Evolutionary conservation across 2,888 invertebrate genomes (phyloP).

Genomic region (Dermolepida albohirtum): DNA sequence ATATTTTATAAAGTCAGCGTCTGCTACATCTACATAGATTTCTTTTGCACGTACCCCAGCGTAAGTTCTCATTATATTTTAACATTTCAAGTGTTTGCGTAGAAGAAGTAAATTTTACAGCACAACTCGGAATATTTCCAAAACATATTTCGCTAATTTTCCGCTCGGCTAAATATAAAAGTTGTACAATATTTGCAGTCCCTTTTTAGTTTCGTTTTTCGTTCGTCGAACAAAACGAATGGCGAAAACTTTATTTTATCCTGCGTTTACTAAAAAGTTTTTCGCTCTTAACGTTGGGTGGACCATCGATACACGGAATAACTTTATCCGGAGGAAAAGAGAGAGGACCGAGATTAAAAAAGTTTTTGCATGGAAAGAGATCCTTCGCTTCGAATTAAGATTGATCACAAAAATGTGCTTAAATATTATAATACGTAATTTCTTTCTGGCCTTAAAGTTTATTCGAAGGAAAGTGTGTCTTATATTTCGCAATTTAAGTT

Average conservation of each 20-base stretch:
- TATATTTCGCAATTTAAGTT: not conserved
- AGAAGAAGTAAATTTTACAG: slow-evolving; percentile 18
- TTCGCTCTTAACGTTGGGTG: slow-evolving; percentile 16
- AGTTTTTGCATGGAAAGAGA: slow-evolving; percentile 25
- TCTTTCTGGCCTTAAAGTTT: not conserved
- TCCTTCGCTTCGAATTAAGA: slow-evolving; percentile 16
- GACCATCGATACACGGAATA: slow-evolving; percentile 29
- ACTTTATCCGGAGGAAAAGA: slow-evolving; percentile 17
- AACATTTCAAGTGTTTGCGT: slow-evolving; percentile 17
- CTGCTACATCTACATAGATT: slow-evolving; percentile 31
- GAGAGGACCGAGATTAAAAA: slow-evolving; percentile 30
- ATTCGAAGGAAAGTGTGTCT: not conserved
- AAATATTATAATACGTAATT: slow-evolving; percentile 14
- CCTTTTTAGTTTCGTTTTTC: slow-evolving; percentile 24
- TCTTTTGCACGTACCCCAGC: slow-evolving; percentile 16
- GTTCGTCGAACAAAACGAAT: slow-evolving; percentile 10
- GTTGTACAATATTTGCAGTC: slow-evolving; percentile 23
- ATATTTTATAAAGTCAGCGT: slow-evolving; percentile 36
- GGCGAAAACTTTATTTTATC: slow-evolving; percentile 32
- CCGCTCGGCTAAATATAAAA: slow-evolving; percentile 18
- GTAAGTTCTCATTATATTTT: slow-evolving; percentile 31
- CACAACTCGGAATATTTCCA: slow-evolving; percentile 22
- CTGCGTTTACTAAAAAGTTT: slow-evolving; percentile 29
- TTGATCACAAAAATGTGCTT: slow-evolving; percentile 8
- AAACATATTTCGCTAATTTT: slow-evolving; percentile 41